A percentile compares a stretch with the other conserved stretches of the same genome.
Evolutionary conservation across 2,888 invertebrate genomes (phyloP).

Genomic region (Apantesis nais): DNA sequence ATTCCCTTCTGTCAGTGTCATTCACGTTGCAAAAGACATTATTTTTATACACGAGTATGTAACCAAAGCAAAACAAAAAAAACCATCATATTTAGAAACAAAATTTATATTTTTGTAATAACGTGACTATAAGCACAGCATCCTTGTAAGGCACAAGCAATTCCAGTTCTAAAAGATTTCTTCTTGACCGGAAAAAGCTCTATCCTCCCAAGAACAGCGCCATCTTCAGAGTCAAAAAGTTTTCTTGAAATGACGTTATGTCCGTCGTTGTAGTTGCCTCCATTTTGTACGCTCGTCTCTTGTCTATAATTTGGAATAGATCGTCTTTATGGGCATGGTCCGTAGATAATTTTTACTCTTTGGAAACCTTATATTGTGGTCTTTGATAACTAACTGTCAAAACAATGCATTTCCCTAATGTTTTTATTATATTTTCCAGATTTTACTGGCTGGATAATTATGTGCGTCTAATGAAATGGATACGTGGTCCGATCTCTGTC

Average conservation of each 20-base stretch:
- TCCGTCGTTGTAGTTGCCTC: slow-evolving; percentile 57
- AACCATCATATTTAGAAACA: not conserved
- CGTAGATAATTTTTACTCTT: slow-evolving; percentile 86
- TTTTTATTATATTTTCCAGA: slow-evolving; percentile 68
- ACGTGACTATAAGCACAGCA: not conserved
- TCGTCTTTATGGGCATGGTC: slow-evolving; percentile 82
- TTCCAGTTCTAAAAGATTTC: not conserved
- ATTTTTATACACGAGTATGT: not conserved
- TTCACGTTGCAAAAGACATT: not conserved
- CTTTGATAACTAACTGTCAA: slow-evolving; percentile 76
- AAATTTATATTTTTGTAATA: not conserved
- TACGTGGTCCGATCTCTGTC: slow-evolving; percentile 78
- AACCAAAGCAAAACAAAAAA: not conserved
- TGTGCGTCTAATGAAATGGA: slow-evolving; percentile 74
- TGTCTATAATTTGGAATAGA: slow-evolving; percentile 84
- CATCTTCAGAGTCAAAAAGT: slow-evolving; percentile 32
- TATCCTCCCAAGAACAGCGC: slow-evolving; percentile 19
- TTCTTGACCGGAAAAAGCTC: slow-evolving; percentile 26
- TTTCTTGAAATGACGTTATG: slow-evolving; percentile 40
- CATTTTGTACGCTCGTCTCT: slow-evolving; percentile 77
- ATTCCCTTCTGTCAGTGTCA: not conserved
- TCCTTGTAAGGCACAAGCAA: not conserved
- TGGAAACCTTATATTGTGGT: slow-evolving; percentile 74
- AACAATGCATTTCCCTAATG: slow-evolving; percentile 67
- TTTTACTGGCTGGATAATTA: slow-evolving; percentile 62